Percentiles rank a stretch among this genome's conserved stretches.
phyloP scores from a whole-genome alignment of 2,888 invertebrate species.

The Xanthorhoe spadicearia region DNA sequence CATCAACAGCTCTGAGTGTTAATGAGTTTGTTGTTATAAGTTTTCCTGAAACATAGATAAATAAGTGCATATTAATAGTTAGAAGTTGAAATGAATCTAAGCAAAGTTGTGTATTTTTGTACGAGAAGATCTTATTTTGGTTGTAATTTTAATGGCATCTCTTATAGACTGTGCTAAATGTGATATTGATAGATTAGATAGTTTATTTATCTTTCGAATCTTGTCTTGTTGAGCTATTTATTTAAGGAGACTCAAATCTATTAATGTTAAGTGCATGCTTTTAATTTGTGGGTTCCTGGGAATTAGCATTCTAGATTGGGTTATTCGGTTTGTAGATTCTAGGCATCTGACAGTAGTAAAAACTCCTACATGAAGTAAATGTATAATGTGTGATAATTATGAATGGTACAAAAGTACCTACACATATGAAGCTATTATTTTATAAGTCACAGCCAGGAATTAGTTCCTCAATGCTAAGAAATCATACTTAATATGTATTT shows the following conservation, averaged over 20 bases:
- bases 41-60: slow-evolving; percentile 18
- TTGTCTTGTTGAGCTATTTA: slow-evolving; percentile 37
- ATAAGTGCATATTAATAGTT: slow-evolving; percentile 13
- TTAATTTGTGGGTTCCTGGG: slow-evolving; percentile 4
- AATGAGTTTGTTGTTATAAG: neutral
- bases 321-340: slow-evolving; percentile 1
- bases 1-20: neutral
- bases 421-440: slow-evolving; percentile 2
- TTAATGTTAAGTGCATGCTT: slow-evolving; percentile 30
- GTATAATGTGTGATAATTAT: neutral
- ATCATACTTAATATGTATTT: slow-evolving; percentile 2
- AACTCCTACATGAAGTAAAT: neutral
- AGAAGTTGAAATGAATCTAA: slow-evolving; percentile 34
- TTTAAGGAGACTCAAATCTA: slow-evolving; percentile 30
- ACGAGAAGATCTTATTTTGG: slow-evolving; percentile 52
- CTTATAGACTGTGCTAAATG: slow-evolving; percentile 71
- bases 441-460: slow-evolving; percentile 2
- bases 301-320: slow-evolving; percentile 6
- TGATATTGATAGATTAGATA: slow-evolving; percentile 68
- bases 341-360: neutral
- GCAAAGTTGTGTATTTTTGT: slow-evolving; percentile 54
- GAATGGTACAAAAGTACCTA: neutral
- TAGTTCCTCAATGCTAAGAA: slow-evolving; percentile 8
- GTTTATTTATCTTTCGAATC: slow-evolving; percentile 56
- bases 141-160: slow-evolving; percentile 65